phyloP scores from a whole-genome alignment of 92 coral and sea anemone genomes.

The Parazoanthus atlanticus region DNA sequence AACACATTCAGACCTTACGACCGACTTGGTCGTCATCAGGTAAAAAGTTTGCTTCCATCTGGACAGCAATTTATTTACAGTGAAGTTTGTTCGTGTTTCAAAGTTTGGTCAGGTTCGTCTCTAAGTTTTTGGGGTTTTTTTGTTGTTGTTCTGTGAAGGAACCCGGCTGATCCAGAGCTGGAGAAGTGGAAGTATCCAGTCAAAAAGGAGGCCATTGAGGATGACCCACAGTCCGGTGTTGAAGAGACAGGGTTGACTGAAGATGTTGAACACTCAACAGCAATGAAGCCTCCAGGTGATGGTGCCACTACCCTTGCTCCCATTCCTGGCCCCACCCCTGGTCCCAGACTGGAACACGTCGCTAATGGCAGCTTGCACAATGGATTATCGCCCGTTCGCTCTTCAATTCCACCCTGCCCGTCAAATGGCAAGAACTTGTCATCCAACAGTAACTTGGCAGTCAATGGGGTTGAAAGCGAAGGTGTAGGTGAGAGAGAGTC shows the following conservation, averaged over 20 bases:
- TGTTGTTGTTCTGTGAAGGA: background rate
- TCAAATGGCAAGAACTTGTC: background rate
- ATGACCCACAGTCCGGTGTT: background rate
- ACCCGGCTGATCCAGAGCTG: conserved; percentile 19
- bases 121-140: background rate
- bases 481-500: background rate
- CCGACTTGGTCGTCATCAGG: too few relatives aligned
- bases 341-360: background rate
- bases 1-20: too few relatives aligned
- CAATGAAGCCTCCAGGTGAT: background rate
- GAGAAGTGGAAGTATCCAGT: conserved; percentile 20
- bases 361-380: conserved; percentile 21
- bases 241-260: background rate
- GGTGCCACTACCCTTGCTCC: background rate
- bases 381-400: conserved; percentile 27
- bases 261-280: background rate
- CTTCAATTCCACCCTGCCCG: background rate
- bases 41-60: too few relatives aligned
- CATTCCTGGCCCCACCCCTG: background rate
- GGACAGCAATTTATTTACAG: too few relatives aligned
- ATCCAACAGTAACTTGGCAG: background rate
- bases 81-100: too few relatives aligned
- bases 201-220: background rate
- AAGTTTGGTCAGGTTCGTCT: too few relatives aligned
- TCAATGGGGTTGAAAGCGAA: conserved; percentile 9